Conservation (phyloP, 2,888 invertebrate species). For the Apotomis capreana region DNA sequence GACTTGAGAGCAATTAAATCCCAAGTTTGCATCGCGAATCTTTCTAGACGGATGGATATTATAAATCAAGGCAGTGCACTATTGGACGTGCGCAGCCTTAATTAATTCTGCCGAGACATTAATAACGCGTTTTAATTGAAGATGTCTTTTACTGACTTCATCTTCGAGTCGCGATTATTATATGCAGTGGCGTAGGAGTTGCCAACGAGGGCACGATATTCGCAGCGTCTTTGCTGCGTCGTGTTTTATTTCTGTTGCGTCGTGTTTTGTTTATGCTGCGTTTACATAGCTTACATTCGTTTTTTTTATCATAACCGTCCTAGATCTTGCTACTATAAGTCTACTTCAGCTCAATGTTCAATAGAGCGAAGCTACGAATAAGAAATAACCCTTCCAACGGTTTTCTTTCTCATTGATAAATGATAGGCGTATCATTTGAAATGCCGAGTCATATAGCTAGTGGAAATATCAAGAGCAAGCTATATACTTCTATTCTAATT, state of each 20-base stretch:
- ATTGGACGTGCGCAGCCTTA: constrained; percentile 55
- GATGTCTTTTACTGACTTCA: constrained; percentile 57
- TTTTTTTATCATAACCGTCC: not conserved
- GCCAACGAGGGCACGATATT: constrained; percentile 28
- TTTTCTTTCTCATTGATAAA: no score
- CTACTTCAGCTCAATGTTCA: no score
- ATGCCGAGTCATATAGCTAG: no score
- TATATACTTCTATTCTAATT: no score
- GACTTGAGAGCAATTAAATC: constrained; percentile 18
- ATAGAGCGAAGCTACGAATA: no score
- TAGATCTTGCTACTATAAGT: no score
- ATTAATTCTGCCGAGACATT: constrained; percentile 65
- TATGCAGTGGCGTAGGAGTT: constrained; percentile 42
- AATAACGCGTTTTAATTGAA: constrained; percentile 63
- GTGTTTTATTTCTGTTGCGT: constrained; percentile 8
- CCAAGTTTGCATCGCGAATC: constrained; percentile 47
- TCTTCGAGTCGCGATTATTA: constrained; percentile 62
- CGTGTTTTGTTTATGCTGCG: not conserved
- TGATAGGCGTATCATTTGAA: no score
- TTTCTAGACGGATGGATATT: constrained; percentile 51
- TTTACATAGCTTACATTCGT: no score
- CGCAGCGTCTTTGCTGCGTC: constrained; percentile 20
- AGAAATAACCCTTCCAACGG: no score
- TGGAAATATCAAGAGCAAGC: no score
- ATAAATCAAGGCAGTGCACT: constrained; percentile 61